Conservation (phyloP, 2,888 invertebrate genomes). For the Tortricodes alternella region DNA sequence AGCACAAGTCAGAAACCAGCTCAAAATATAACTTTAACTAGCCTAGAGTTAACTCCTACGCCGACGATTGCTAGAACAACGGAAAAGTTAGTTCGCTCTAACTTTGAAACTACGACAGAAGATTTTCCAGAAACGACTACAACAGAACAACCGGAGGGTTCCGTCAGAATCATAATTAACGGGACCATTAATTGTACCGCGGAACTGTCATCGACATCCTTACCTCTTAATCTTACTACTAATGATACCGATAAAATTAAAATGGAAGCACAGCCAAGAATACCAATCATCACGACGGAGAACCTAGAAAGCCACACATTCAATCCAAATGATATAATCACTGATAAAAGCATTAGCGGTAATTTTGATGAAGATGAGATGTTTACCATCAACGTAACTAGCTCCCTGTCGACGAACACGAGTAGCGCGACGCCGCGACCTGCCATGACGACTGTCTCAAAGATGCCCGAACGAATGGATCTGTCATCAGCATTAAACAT, state of each 20-base stretch:
- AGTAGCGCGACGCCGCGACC: slow-evolving; percentile 48
- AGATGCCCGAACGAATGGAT: slow-evolving; percentile 58
- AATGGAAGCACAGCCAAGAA: slow-evolving; percentile 51
- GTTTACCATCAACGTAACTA: slow-evolving; percentile 82
- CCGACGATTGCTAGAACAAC: slow-evolving; percentile 35
- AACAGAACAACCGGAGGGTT: slow-evolving; percentile 63
- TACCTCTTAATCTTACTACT: slow-evolving; percentile 54
- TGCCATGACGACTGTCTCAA: slow-evolving; percentile 41
- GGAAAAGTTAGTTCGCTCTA: slow-evolving; percentile 34
- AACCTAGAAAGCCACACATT: slow-evolving; percentile 60
- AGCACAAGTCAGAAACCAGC: slow-evolving; percentile 32
- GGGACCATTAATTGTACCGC: slow-evolving; percentile 76
- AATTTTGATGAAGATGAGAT: slow-evolving; percentile 77
- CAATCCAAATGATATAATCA: slow-evolving; percentile 68
- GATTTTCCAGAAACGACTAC: slow-evolving; percentile 38
- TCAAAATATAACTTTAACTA: slow-evolving; percentile 37
- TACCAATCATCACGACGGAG: slow-evolving; percentile 52
- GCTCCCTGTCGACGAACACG: slow-evolving; percentile 74
- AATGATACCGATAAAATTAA: slow-evolving; percentile 54
- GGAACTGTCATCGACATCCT: slow-evolving; percentile 67
- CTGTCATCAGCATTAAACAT: slow-evolving; percentile 69
- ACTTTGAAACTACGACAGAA: slow-evolving; percentile 37
- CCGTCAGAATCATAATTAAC: slow-evolving; percentile 67
- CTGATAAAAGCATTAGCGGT: slow-evolving; percentile 57
- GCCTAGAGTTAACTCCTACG: slow-evolving; percentile 36